These are phyloP conservation scores for Amphipoea oculea DNA, from an alignment of 2,888 invertebrate species.

Conservation along the genomic window DNA sequence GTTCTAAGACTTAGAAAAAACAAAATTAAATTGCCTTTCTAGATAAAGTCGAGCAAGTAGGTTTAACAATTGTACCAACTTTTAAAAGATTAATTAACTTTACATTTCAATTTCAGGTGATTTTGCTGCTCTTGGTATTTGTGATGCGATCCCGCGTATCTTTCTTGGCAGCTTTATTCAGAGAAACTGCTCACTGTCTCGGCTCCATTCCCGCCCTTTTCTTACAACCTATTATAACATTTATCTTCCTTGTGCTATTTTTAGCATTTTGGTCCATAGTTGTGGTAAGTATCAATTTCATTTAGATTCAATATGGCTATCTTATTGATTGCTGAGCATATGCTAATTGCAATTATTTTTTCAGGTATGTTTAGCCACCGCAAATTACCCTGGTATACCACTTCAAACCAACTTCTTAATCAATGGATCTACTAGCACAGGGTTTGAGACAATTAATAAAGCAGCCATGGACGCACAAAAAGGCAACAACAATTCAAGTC, in stretches of 20 bases:
- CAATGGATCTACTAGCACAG: slow-evolving; percentile 77
- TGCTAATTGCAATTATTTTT: slow-evolving; percentile 40
- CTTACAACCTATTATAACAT: slow-evolving; percentile 96
- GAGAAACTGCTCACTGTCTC: slow-evolving; percentile 97
- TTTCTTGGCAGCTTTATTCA: slow-evolving; percentile 95
- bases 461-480: slow-evolving; percentile 77
- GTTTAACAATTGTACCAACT: not conserved
- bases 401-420: slow-evolving; percentile 84
- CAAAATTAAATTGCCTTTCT: not conserved
- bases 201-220: slow-evolving; percentile 95
- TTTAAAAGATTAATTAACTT: not conserved
- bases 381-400: slow-evolving; percentile 93
- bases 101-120: slow-evolving; percentile 88
- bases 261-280: slow-evolving; percentile 96
- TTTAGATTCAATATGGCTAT: not conserved
- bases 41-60: not conserved
- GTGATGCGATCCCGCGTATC: slow-evolving; percentile 95
- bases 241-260: slow-evolving; percentile 94
- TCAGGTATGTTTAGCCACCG: slow-evolving; percentile 94
- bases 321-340: not conserved
- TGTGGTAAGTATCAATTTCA: slow-evolving; percentile 91
- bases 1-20: not conserved
- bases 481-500: slow-evolving; percentile 71
- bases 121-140: slow-evolving; percentile 93
- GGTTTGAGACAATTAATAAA: slow-evolving; percentile 73